A percentile compares a stretch with the other conserved stretches of the same genome.
Conservation (phyloP, 2,797 vertebrate genomes). For the Danio tinwini region DNA sequence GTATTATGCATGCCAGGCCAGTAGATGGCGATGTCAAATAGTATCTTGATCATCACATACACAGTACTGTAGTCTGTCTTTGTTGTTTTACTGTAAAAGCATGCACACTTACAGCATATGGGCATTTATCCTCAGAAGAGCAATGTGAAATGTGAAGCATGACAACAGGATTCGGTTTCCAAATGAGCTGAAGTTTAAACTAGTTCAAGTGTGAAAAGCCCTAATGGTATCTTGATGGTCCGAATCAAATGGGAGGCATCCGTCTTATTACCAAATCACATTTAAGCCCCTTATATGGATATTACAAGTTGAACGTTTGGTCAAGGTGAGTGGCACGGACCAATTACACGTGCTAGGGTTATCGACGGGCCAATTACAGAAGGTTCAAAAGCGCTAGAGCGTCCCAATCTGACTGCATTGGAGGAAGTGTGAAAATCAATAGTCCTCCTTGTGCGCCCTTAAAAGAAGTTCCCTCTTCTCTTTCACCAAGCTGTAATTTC, state of each 20-base stretch:
- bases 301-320: not conserved
- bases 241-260: not conserved
- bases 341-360: constrained; percentile 2
- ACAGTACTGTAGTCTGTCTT: too few relatives aligned
- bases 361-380: constrained; percentile 21
- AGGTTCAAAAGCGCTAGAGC: constrained; percentile 27
- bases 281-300: not conserved
- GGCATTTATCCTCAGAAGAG: too few relatives aligned
- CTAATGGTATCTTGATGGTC: not conserved
- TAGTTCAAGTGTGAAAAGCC: not conserved
- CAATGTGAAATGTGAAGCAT: not conserved
- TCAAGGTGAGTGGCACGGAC: not conserved
- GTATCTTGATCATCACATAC: too few relatives aligned
- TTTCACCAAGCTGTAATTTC: not conserved
- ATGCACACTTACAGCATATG: too few relatives aligned
- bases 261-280: not conserved
- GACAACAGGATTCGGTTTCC: not conserved
- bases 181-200: not conserved
- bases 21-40: too few relatives aligned
- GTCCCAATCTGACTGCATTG: constrained; percentile 29
- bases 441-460: not conserved
- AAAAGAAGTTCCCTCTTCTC: constrained; percentile 15
- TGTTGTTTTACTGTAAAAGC: too few relatives aligned
- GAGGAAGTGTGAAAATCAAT: constrained; percentile 37
- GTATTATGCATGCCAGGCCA: too few relatives aligned